These are phyloP conservation scores for Argyrosomus japonicus DNA, from an alignment of 2,113 vertebrate species.

Conservation along the genomic window DNA sequence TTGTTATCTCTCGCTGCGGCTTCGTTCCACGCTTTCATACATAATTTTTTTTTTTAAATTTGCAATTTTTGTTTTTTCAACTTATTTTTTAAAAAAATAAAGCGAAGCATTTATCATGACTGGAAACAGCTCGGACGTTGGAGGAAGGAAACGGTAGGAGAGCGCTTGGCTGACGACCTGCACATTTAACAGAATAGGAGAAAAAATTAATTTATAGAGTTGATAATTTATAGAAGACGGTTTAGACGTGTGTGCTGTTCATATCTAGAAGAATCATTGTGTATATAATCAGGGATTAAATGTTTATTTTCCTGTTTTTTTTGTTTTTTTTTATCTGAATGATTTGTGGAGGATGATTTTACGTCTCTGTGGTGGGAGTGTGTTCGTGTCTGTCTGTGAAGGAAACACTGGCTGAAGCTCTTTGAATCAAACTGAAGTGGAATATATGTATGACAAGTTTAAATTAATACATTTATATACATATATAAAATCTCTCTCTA, in stretches of 20 bases:
- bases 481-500: conserved; percentile 59
- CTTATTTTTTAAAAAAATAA: conserved; percentile 29
- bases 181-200: conserved; percentile 25
- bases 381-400: conserved; percentile 75
- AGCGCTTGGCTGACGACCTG: conserved; percentile 3
- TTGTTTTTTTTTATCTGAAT: conserved; percentile 37
- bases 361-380: conserved; percentile 52
- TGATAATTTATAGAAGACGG: conserved; percentile 91
- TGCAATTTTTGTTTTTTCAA: conserved; percentile 2
- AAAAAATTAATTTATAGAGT: conserved; percentile 54
- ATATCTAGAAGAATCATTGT: conserved; percentile 86
- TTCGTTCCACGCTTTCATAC: neutral
- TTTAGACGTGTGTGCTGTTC: conserved; percentile 80
- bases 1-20: neutral
- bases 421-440: conserved; percentile 67
- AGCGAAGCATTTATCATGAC: conserved; percentile 39
- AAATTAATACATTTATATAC: conserved; percentile 68
- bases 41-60: neutral
- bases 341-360: conserved; percentile 79
- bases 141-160: neutral
- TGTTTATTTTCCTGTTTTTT: conserved; percentile 75
- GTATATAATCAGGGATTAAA: conserved; percentile 92
- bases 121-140: neutral
- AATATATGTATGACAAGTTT: conserved; percentile 48
- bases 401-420: conserved; percentile 91